Percentiles rank a stretch among this genome's conserved stretches.
These are phyloP conservation scores for Neosilurus hyrtlii DNA, from an alignment of 2,797 vertebrate species.

Conservation along the genomic window DNA sequence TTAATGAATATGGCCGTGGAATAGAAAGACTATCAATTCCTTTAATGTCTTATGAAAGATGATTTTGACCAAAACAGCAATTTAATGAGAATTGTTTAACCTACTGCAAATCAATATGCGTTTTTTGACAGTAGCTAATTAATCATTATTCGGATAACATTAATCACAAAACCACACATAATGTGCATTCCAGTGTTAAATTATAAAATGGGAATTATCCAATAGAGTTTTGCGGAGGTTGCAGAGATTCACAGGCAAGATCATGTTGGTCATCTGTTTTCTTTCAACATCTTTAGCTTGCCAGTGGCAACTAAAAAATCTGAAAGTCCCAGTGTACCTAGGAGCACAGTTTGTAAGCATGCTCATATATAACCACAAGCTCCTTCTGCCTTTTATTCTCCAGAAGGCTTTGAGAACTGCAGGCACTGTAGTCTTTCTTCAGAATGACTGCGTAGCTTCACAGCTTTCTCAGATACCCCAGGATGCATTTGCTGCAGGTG, in stretches of 20 bases:
- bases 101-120: not conserved
- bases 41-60: not conserved
- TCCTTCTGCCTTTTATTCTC: not conserved
- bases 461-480: conserved; percentile 24
- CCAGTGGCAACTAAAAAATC: not conserved
- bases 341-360: not conserved
- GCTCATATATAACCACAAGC: not conserved
- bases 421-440: not conserved
- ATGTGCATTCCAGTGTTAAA: not conserved
- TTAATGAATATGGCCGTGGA: not conserved
- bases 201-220: not conserved
- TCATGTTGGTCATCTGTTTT: not conserved
- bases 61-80: not conserved
- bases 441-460: conserved; percentile 14
- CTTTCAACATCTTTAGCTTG: not conserved
- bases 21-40: not conserved
- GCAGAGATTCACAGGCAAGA: not conserved
- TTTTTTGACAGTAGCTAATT: not conserved
- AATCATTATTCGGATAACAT: not conserved
- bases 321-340: not conserved
- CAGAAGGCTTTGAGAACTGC: not conserved
- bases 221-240: not conserved
- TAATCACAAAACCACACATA: not conserved
- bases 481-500: not conserved
- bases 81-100: not conserved